These are phyloP conservation scores for Spilarctia lutea DNA, from an alignment of 2,888 invertebrate genomes.

Conservation along the genomic window DNA sequence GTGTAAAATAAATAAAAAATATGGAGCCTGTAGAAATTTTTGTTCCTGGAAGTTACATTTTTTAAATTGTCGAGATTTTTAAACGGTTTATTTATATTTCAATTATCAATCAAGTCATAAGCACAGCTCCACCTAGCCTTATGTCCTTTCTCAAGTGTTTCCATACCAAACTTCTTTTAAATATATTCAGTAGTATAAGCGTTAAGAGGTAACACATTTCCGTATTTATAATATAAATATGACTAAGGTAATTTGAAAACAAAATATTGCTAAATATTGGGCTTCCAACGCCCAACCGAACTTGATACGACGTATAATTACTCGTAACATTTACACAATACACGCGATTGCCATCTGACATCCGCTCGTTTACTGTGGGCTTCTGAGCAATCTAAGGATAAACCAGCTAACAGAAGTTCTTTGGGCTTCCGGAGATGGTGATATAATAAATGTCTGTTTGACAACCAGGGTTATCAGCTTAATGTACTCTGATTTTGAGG, in stretches of 20 bases:
- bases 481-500: background rate
- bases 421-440: background rate
- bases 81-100: background rate
- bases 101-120: background rate
- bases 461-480: background rate
- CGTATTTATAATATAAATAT: too few species aligned
- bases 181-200: too few species aligned
- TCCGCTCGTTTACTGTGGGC: background rate
- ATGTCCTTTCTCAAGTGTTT: too few species aligned
- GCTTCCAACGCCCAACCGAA: background rate
- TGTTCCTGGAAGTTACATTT: background rate
- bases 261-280: background rate
- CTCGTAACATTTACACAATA: background rate
- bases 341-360: background rate
- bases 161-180: too few species aligned
- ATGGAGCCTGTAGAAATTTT: background rate
- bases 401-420: background rate
- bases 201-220: too few species aligned
- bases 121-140: too few species aligned
- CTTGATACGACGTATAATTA: slow-evolving; percentile 9
- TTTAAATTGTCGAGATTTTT: background rate
- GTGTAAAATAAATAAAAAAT: background rate
- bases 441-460: background rate
- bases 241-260: background rate
- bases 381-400: background rate